Evolutionary conservation across 2,113 vertebrate species (phyloP), one percentile per base, ranked within the genome.

Genomic region (Ptyas mucosa): DNA sequence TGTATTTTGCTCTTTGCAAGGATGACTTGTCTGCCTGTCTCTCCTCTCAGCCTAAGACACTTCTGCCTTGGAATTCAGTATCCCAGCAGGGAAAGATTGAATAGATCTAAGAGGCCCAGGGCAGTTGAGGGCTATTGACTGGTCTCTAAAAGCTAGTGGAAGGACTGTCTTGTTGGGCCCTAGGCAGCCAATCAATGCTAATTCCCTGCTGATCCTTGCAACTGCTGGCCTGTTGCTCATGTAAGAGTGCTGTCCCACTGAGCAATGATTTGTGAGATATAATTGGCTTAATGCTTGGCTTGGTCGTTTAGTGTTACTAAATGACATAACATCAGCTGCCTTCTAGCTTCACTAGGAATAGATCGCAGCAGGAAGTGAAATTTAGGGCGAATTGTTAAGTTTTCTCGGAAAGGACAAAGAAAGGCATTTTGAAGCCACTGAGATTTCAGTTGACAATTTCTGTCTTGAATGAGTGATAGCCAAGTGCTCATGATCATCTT

Each of bases 221-320:
- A 89, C 39, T 54, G 1, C 89, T 85, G 93, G 93, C 69, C 94
- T 87, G 10, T 93, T 91, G 94, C 89, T 89, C 90, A 69, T 94
- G 92, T 52, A 20, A 39, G 85, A 93, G 91, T 3, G n/a, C 46
- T 87, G 49, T 1, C 0, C 57, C 89, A 90, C 95, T 61, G 81
- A 51, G 93, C 92, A 51, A 8, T 53, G 94, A 92, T 94, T 95
- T 95, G 90, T 92, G 91, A 94, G n/a, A 92, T 95, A 87, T 93
- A 96, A 96, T 94, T 95, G 95, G 69, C 69, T 95, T 93, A 92
- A 94, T 95, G 95, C 95, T 95, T 94, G 95, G 85, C 91, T 96
- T 94, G 57, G 43, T 90, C 43, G 0, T 93, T 92, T 87, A 90
- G 93, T 52, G 18, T 87, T 24, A 0, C 92, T 94, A 91, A 94